Evolutionary conservation across 2,113 vertebrate species (phyloP).

Genomic region (Cynocephalus volans): DNA sequence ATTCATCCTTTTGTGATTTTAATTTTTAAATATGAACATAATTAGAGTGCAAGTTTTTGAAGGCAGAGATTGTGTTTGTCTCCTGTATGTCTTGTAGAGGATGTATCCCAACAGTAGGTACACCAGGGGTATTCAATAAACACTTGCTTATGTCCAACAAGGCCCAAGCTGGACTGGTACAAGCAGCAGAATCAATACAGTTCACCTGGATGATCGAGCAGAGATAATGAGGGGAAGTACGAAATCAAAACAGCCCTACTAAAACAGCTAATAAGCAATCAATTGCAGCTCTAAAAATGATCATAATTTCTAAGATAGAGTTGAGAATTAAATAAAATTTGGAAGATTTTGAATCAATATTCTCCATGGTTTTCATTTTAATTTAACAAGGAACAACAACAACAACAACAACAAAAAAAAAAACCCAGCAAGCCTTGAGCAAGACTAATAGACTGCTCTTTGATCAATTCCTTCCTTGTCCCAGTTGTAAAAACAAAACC

Average conservation of each 20-base stretch:
- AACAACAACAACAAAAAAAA: too few species aligned
- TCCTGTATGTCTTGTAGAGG: not conserved
- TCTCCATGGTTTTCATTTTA: conserved; percentile 73
- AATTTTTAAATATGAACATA: conserved; percentile 18
- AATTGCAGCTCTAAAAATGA: conserved; percentile 50
- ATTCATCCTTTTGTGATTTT: not conserved
- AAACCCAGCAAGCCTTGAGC: conserved; percentile 56
- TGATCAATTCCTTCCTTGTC: conserved; percentile 72
- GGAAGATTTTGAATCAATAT: conserved; percentile 72
- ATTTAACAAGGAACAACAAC: conserved; percentile 23
- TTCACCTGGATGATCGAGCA: conserved; percentile 39
- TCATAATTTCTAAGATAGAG: conserved; percentile 50
- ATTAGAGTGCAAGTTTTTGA: not conserved
- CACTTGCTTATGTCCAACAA: not conserved
- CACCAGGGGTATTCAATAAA: not conserved
- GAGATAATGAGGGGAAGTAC: conserved; percentile 52
- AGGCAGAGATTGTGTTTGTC: not conserved
- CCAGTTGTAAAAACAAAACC: conserved; percentile 76
- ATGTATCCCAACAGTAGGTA: not conserved
- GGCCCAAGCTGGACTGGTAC: not conserved
- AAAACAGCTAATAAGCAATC: conserved; percentile 57
- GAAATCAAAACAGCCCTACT: conserved; percentile 47
- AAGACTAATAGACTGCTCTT: conserved; percentile 57
- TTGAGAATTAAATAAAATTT: conserved; percentile 67
- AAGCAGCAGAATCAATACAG: not conserved